Base-by-base conservation (phyloP, 1,140 invertebrate species). In the Notospermus geniculatus region DNA sequence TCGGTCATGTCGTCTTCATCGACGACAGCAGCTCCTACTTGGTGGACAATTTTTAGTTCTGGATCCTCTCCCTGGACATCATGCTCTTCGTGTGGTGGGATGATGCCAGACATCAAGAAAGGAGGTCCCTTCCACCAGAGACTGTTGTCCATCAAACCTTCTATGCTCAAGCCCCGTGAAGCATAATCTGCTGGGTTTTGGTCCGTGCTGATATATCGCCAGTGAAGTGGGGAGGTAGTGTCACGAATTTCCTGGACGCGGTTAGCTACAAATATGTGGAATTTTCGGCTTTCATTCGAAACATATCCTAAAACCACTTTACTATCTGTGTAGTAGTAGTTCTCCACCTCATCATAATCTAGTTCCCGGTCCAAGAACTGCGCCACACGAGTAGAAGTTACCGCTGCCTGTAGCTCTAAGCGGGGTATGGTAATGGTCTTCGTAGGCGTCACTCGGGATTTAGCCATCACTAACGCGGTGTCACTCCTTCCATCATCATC, bases 221-320 rank as follows among this genome's bases (percentile, higher is more conserved):
- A 71, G 25, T 68, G 66, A 23, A 52, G 2, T n/a, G 62, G 22
- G 0, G 41, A 23, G 1, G 62, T 57, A n/a, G 13, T 0, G 13
- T 66, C 56, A 54, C 59, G 54, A 15, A 65, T 68, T 15, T 60
- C 32, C 36, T 68, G 64, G 15, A 66, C 62, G 1, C 64, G 2
- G 23, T 69, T 66, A 1, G 59, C 59, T 17, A 68, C 66, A 59
- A 64, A 70, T 11, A 60, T 54, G 46, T 70, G 63, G 52, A 68
- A 68, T 39, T 59, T n/a, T 5, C 53, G 23, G 23, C 62, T 43
- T 13, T 63, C 60, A 28, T 70, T 70, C 9, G 4, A 32, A 13
- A 70, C 64, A 28, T 67, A 63, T 9, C 52, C 60, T 17, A 63
- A 39, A 0, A 63, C 58, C 0, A 65, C 52, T n/a, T 46, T 22